These are phyloP conservation scores for Leptopilina syphax DNA, from an alignment of 2,888 invertebrate genomes.

Conservation along the genomic window DNA sequence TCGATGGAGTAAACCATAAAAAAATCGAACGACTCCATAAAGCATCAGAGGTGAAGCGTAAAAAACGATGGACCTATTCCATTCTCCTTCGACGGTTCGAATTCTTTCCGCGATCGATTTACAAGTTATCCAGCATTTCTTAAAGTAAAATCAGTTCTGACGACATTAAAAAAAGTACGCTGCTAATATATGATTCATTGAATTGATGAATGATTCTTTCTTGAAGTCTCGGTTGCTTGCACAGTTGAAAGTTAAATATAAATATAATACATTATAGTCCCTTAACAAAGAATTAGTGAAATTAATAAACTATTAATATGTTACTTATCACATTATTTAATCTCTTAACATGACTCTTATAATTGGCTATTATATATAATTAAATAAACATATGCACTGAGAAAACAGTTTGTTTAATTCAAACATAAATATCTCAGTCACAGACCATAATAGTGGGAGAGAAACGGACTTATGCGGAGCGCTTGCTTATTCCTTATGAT, in stretches of 20 bases:
- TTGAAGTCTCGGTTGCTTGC: not conserved
- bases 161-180: slow-evolving; percentile 27
- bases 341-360: no score
- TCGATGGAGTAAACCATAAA: slow-evolving; percentile 46
- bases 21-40: slow-evolving; percentile 49
- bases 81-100: slow-evolving; percentile 33
- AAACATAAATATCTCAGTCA: no score
- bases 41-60: slow-evolving; percentile 44
- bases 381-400: no score
- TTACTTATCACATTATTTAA: no score
- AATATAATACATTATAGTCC: not conserved
- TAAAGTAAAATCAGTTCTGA: slow-evolving; percentile 22
- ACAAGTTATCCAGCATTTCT: slow-evolving; percentile 35
- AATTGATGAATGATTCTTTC: slow-evolving; percentile 23
- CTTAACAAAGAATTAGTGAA: no score
- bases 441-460: no score
- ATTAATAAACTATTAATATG: no score
- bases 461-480: no score
- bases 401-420: no score
- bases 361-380: no score
- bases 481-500: no score
- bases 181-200: slow-evolving; percentile 19
- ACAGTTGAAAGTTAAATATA: not conserved
- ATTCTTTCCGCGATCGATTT: slow-evolving; percentile 32
- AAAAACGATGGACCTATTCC: slow-evolving; percentile 39